phyloP scores from a whole-genome alignment of 2,797 vertebrate genomes.

The Danio kyathit region DNA sequence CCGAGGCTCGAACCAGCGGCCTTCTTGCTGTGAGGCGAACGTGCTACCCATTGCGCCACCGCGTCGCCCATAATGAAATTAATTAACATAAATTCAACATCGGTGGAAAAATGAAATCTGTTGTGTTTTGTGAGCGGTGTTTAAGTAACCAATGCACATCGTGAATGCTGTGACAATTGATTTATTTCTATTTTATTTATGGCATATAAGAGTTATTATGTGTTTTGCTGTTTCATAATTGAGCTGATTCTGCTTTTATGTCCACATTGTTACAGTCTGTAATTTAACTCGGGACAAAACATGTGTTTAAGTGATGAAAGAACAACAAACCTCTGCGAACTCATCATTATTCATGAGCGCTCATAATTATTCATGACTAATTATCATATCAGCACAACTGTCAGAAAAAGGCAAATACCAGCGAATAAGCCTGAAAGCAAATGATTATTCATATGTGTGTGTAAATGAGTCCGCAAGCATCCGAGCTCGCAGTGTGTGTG shows the following conservation, averaged over 20 bases:
- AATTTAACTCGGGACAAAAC: background rate
- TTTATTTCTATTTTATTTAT: too few relatives aligned
- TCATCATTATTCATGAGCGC: conserved; percentile 39
- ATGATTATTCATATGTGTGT: conserved; percentile 5
- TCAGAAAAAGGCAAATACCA: conserved; percentile 29
- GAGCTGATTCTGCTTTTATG: conserved; percentile 10
- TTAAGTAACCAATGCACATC: too few relatives aligned
- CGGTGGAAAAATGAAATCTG: too few relatives aligned
- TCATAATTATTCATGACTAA: conserved; percentile 54
- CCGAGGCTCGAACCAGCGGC: too few relatives aligned
- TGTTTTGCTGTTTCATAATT: background rate
- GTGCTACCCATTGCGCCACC: too few relatives aligned
- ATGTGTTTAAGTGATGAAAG: background rate
- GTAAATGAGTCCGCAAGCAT: background rate
- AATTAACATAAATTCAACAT: too few relatives aligned
- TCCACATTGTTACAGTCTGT: background rate
- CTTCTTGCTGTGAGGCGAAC: too few relatives aligned
- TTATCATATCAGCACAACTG: conserved; percentile 47
- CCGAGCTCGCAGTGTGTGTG: background rate
- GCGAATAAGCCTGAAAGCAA: background rate
- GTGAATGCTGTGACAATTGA: too few relatives aligned
- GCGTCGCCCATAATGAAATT: too few relatives aligned
- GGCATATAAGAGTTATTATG: too few relatives aligned
- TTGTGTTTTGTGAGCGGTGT: too few relatives aligned
- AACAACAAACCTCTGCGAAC: conserved; percentile 44